Evolutionary conservation across 1,140 invertebrate genomes (phyloP).

Genomic region (Eulimnadia texana): DNA sequence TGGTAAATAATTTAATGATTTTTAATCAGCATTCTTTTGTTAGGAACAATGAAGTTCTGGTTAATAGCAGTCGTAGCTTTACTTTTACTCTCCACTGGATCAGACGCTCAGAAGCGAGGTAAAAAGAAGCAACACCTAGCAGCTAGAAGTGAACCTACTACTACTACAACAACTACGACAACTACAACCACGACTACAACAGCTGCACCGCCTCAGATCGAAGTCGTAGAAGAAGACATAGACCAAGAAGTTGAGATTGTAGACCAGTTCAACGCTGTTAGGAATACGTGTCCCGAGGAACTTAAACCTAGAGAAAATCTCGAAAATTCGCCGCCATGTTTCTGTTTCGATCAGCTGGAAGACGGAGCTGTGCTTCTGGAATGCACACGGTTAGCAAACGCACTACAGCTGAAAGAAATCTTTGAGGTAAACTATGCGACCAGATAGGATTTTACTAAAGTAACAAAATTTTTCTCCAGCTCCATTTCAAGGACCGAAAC

Average conservation of each 20-base stretch:
- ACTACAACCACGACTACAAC: constrained; percentile 8
- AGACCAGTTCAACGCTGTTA: neutral
- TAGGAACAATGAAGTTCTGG: no score
- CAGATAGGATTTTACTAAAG: no score
- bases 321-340: constrained; percentile 3
- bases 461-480: neutral
- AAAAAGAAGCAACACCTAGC: neutral
- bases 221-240: constrained; percentile 1
- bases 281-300: neutral
- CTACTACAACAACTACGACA: neutral
- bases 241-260: constrained; percentile 10
- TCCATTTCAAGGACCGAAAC: neutral
- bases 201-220: neutral
- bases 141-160: neutral
- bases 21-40: no score
- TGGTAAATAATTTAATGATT: no score
- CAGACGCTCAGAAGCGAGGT: constrained; percentile 3
- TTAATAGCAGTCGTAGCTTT: no score
- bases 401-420: constrained; percentile 9
- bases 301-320: constrained; percentile 3
- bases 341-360: constrained; percentile 12
- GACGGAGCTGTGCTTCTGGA: constrained; percentile 12
- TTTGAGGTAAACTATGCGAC: constrained; percentile 6
- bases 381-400: constrained; percentile 3
- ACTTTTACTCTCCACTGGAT: neutral